A percentile compares a stretch with the other conserved stretches of the same genome.
These are phyloP conservation scores for Zapornia atra DNA, from an alignment of 2,113 vertebrate species.

Conservation along the genomic window DNA sequence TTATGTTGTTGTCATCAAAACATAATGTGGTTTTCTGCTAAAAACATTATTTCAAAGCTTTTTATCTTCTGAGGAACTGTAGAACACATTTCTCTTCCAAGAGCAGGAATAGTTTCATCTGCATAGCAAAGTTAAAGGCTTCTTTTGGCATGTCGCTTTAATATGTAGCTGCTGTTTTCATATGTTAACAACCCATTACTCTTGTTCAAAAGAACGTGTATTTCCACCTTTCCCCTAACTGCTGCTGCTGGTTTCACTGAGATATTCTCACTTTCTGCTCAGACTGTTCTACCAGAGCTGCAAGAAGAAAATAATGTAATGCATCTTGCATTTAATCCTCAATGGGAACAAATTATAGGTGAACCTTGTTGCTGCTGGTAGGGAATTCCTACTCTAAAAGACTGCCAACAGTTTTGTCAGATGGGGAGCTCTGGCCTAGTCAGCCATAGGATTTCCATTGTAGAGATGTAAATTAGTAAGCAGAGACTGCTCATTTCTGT, in stretches of 20 bases:
- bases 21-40: too few relatives aligned
- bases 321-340: not conserved
- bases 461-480: not conserved
- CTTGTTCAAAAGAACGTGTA: not conserved
- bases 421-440: not conserved
- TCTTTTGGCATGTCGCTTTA: not conserved
- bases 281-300: not conserved
- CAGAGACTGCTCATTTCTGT: not conserved
- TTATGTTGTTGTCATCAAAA: not conserved
- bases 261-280: not conserved
- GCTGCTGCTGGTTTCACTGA: not conserved
- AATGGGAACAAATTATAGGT: not conserved
- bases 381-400: not conserved
- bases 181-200: not conserved
- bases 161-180: not conserved
- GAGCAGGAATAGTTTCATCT: not conserved
- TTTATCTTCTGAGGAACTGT: not conserved
- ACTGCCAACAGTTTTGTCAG: not conserved
- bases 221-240: not conserved
- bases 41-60: too few relatives aligned
- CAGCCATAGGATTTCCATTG: not conserved
- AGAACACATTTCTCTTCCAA: not conserved
- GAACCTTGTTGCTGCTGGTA: not conserved
- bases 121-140: not conserved
- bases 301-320: not conserved